Evolutionary conservation across 2,888 invertebrate species (phyloP).

Genomic region (Chalcosyrphus nemorum): DNA sequence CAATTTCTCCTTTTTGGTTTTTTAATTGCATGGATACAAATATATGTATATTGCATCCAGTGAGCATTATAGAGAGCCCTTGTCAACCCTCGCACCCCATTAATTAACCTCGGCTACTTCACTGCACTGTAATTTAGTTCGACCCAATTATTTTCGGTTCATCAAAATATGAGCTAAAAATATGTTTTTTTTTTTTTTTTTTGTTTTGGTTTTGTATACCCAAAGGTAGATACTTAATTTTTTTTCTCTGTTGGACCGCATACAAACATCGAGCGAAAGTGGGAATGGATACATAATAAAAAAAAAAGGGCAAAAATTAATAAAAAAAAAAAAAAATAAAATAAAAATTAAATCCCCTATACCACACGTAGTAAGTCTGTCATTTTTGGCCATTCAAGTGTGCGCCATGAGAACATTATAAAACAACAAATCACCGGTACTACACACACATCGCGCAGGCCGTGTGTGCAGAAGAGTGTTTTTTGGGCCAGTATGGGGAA

Average conservation of each 20-base stretch:
- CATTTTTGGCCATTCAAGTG: slow-evolving; percentile 71
- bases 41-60: slow-evolving; percentile 19
- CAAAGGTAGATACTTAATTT: slow-evolving; percentile 37
- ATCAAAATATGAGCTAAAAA: slow-evolving; percentile 71
- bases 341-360: slow-evolving; percentile 47
- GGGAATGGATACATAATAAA: slow-evolving; percentile 38
- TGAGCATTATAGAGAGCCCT: slow-evolving; percentile 64
- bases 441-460: slow-evolving; percentile 12
- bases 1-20: slow-evolving; percentile 53
- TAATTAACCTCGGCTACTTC: slow-evolving; percentile 61
- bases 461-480: slow-evolving; percentile 13
- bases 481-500: slow-evolving; percentile 63
- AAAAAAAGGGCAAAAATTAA: not conserved
- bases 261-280: slow-evolving; percentile 57
- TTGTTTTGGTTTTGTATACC: no score
- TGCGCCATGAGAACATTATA: slow-evolving; percentile 80
- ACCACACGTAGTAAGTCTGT: slow-evolving; percentile 69
- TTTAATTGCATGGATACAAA: slow-evolving; percentile 49
- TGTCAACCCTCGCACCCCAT: slow-evolving; percentile 67
- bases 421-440: slow-evolving; percentile 79
- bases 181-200: slow-evolving; percentile 19
- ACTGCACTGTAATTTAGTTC: slow-evolving; percentile 71
- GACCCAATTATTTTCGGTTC: slow-evolving; percentile 73
- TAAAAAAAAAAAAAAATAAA: slow-evolving; percentile 36
- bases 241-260: slow-evolving; percentile 31